Evolutionary conservation across 2,888 invertebrate genomes (phyloP), one percentile per base, ranked within the genome.

Genomic region (Sturmia bella): DNA sequence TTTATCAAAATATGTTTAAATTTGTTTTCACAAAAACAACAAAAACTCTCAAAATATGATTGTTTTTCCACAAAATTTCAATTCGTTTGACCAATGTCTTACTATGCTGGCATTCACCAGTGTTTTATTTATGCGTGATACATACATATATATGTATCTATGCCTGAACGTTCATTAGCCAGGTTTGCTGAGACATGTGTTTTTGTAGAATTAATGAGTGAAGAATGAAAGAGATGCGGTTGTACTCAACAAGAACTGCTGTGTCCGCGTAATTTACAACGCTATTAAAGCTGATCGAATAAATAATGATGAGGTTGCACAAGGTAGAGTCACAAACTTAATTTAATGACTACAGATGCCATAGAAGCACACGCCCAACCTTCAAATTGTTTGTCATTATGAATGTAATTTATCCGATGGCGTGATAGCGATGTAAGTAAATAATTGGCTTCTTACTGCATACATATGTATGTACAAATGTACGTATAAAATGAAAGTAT

Each of bases 151-250:
- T 32, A 32, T 37, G 11, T 56, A 5, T 1, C 3, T 56, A 24
- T 24, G 24, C n/a, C n/a, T n/a, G n/a, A n/a, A 61, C 39, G 57
- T 56, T 63, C 73, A 63, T 68, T 61, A 57, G 50, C 24, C 59
- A 73, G 54, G 37, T 73, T 79, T 73, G 78, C 78, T 79, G 78
- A 78, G 72, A 48, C 73, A 73, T 73, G 73, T 66, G 66, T 68
- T 79, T 78, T 32, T 66, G 64, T 57, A 41, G 66, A 57, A 72
- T 48, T 68, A 68, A 61, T 64, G n/a, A n/a, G n/a, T 70, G 50
- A 50, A 45, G 50, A 7, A 13, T 6, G 12, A 21, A 12, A 24
- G 39, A 24, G 11, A 13, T n/a, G 39, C 13, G 43, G 43, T 43
- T 50, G n/a, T 7, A 39, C 37, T 19, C 19, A 2, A 37, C 17